These are phyloP conservation scores for Julus scandinavius DNA, from an alignment of 2,888 invertebrate species.

Conservation along the genomic window DNA sequence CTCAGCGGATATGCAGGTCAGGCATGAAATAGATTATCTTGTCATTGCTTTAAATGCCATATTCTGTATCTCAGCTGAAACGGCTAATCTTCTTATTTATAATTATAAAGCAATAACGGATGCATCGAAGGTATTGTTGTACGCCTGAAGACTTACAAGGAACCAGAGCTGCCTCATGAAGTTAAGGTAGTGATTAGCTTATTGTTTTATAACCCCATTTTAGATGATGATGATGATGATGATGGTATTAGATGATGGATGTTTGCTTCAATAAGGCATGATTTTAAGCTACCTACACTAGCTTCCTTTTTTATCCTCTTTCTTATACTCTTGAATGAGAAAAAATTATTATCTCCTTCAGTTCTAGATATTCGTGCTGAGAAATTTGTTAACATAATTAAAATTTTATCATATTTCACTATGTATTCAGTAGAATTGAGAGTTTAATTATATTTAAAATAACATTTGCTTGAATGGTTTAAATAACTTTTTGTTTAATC, in stretches of 20 bases:
- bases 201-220: not conserved
- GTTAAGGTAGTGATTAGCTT: constrained; percentile 70
- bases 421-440: no score
- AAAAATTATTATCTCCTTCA: no score
- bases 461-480: not conserved
- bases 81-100: not conserved
- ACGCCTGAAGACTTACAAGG: constrained; percentile 76
- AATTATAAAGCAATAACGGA: constrained; percentile 68
- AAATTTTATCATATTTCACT: no score
- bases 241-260: no score
- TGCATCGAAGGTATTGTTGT: constrained; percentile 78
- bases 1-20: constrained; percentile 72
- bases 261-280: no score
- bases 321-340: no score
- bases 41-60: not conserved
- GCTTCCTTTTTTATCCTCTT: no score
- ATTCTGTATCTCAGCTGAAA: not conserved
- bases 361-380: no score
- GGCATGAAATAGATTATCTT: constrained; percentile 46
- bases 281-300: no score
- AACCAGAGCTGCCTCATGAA: constrained; percentile 74
- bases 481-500: not conserved
- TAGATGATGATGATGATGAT: no score
- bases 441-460: not conserved
- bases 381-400: no score